phyloP scores from a whole-genome alignment of 1,140 invertebrate species.

The Theocolax elegans region DNA sequence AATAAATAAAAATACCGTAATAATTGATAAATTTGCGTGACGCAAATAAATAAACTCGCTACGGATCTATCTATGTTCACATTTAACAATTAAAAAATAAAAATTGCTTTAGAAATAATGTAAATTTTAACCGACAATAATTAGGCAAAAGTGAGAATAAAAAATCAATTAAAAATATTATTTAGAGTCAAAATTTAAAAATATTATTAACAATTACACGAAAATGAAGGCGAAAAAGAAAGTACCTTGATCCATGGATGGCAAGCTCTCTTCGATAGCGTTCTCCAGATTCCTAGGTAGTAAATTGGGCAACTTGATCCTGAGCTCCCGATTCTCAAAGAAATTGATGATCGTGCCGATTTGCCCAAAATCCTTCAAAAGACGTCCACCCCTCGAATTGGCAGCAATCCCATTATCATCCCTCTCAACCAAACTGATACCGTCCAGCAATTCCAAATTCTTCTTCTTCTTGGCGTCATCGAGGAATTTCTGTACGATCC shows the following conservation, averaged over 20 bases:
- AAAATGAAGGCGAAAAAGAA: too few species aligned
- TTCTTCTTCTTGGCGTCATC: conserved; percentile 55
- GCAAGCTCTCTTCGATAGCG: conserved; percentile 52
- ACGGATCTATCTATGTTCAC: too few species aligned
- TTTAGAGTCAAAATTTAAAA: too few species aligned
- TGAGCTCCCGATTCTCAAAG: conserved; percentile 75
- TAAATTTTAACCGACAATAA: too few species aligned
- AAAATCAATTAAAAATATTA: too few species aligned
- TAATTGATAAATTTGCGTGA: too few species aligned
- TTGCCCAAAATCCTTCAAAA: conserved; percentile 66
- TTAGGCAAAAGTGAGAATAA: too few species aligned
- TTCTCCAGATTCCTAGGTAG: conserved; percentile 57
- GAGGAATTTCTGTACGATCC: conserved; percentile 64
- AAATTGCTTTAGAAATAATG: too few species aligned
- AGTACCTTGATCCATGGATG: conserved; percentile 49
- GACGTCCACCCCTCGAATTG: conserved; percentile 62
- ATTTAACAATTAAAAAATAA: too few species aligned
- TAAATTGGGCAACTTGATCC: conserved; percentile 76
- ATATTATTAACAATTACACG: too few species aligned
- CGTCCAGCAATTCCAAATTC: conserved; percentile 71
- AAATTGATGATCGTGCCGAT: conserved; percentile 73
- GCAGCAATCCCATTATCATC: conserved; percentile 43
- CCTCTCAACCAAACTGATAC: conserved; percentile 70
- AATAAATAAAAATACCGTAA: too few species aligned
- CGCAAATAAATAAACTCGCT: too few species aligned